Conservation (phyloP, 2,888 invertebrate species). For the Diarsia rubi region DNA sequence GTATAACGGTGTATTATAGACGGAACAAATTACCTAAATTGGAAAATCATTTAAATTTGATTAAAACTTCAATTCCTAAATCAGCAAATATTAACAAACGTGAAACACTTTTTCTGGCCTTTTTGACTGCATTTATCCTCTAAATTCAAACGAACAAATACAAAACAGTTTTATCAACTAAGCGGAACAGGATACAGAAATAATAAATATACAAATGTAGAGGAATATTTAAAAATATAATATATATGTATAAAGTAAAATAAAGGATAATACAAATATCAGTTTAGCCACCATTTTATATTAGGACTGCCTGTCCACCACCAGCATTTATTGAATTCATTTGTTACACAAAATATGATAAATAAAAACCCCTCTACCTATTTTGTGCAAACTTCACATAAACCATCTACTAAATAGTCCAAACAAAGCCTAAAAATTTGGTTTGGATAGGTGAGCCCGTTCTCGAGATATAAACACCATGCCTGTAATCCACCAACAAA, state of each 20-base stretch:
- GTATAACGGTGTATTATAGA: background rate
- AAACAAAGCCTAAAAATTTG: no score
- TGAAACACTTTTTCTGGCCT: background rate
- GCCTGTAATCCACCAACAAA: no score
- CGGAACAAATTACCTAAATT: background rate
- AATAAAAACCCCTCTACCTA: no score
- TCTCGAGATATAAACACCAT: no score
- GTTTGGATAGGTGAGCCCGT: no score
- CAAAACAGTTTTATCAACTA: background rate
- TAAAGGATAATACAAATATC: background rate
- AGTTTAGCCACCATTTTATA: background rate
- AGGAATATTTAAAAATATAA: no score
- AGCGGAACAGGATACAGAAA: constrained; percentile 1
- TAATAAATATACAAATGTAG: no score
- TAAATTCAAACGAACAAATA: background rate
- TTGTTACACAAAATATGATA: no score
- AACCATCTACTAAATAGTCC: no score
- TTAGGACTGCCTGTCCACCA: background rate
- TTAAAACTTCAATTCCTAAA: background rate
- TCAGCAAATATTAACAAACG: background rate
- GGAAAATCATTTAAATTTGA: background rate
- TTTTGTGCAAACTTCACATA: no score
- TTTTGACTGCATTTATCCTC: background rate
- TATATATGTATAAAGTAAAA: no score
- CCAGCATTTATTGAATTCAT: no score